Base-by-base conservation (phyloP, 2,113 vertebrate species). In the Arvicanthis niloticus region DNA sequence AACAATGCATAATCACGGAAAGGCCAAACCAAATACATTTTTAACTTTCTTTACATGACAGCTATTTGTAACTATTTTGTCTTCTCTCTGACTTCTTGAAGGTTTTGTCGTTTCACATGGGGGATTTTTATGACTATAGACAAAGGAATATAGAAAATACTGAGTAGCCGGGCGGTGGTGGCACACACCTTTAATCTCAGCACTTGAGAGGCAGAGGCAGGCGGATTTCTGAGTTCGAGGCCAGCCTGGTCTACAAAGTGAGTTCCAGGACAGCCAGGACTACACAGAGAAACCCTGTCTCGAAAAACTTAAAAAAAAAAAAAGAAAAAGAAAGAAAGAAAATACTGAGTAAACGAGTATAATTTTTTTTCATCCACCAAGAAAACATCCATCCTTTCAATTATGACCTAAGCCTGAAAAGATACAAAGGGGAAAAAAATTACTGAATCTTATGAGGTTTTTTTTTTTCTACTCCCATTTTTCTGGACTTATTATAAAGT, bases 1-100 rank as follows among this genome's bases (percentile, higher is more conserved):
- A 94, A 84, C 56, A 73, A 9, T 67, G 1, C 7, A 0, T 37
- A 72, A 26, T 24, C 42, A 51, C 29, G 62, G 89, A 51, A 96
- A 65, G 48, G 45, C 9, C 95, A 95, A 94, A 91, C 34, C 56
- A 89, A 94, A 70, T n/a, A 68, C 4, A 56, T 13, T 40, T 62
- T 53, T 51, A 53, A 24, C 31, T 91, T 96, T 86, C 84, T 65
- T 86, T 81, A 92, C 73, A 53, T 13, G 5, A 56, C 19, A 94
- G 13, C n/a, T 80, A 92, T 86, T 88, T 65, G 9, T 80, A 92
- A 92, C 56, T 89, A 45, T 86, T 53, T 96, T 89, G 31, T 76
- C 89, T 60, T 58, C 68, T 62, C 53, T 92, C 48, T 70, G 62
- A 78, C 42, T 90, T 56, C 77, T 56, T 78, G 92, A 91, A 92